Evolutionary conservation across 2,113 vertebrate genomes (phyloP), one percentile per base, ranked within the genome.

Genomic region (Laterallus jamaicensis): DNA sequence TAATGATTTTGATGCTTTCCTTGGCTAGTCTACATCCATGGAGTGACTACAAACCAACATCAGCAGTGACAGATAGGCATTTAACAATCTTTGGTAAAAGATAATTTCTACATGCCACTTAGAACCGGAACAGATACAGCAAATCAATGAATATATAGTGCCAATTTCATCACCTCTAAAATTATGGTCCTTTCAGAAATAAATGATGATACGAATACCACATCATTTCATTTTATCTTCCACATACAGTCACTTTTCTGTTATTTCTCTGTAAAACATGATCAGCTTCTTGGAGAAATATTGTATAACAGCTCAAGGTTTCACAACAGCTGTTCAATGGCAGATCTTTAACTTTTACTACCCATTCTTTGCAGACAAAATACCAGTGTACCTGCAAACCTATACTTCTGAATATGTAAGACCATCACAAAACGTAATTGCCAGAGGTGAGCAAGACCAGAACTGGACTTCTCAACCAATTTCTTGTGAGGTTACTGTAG

Each of bases 151-250:
- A 95, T 89, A 83, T 90, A 77, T 49, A 95, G 75, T 96, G 63
- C 90, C 88, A 94, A 88, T 97, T 97, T 97, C 56, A 63, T 96
- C 89, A 95, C 89, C 88, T 96, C 91, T 89, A 82, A 96, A 97
- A 95, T 96, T 82, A 96, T 32, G 21, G 63, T 82, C 83, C 95
- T 96, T 92, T 29, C 95, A 93, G 93, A 97, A 98, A 97, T 88
- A 93, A 82, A 92, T 89, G 92, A 86, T 95, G 59, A 88, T 93
- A 93, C 1, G 2, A 84, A 68, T 94, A 82, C 69, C 75, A 88
- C 59, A 93, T 96, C 26, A 90, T 97, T 97, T 97, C 68, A 84
- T 96, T 97, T 98, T 97, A 90, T 95, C 69, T 97, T 95, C 91
- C 85, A 93, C 5, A 11, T 92, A 63, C 50, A 88, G 82, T 87